These are phyloP conservation scores for Synanceia verrucosa DNA, from an alignment of 2,797 vertebrate species.

Conservation along the genomic window DNA sequence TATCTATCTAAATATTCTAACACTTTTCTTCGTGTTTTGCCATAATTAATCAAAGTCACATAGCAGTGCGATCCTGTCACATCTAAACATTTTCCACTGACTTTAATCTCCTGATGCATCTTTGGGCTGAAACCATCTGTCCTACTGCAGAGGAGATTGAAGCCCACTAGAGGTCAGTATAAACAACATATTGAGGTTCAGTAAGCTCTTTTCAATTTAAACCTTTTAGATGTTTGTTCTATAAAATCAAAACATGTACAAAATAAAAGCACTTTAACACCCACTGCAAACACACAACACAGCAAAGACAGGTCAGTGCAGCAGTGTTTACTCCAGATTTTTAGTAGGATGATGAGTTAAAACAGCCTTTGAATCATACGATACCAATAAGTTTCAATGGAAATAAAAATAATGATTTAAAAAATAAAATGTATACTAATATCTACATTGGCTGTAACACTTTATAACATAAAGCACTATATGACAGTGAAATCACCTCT, in stretches of 20 bases:
- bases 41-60: not conserved
- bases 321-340: constrained; percentile 10
- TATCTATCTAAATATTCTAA: not conserved
- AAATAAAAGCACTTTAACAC: not conserved
- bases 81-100: not conserved
- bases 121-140: no score
- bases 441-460: not conserved
- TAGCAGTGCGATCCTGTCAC: not conserved
- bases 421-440: not conserved
- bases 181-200: not conserved
- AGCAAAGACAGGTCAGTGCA: not conserved
- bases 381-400: no score
- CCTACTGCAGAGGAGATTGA: not conserved
- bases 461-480: not conserved
- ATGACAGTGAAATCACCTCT: not conserved
- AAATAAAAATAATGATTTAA: not conserved
- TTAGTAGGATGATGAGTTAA: not conserved
- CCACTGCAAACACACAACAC: constrained; percentile 28
- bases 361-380: not conserved
- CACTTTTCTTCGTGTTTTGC: not conserved
- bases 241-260: not conserved
- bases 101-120: not conserved
- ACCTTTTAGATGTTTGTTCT: not conserved
- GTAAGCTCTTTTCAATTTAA: not conserved
- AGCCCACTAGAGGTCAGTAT: constrained; percentile 19